Percentiles rank a stretch among this genome's conserved stretches.
Evolutionary conservation across 37 sponge, comb jelly and placozoan species (phyloP).

Genomic region (Dysidea cf. avara): DNA sequence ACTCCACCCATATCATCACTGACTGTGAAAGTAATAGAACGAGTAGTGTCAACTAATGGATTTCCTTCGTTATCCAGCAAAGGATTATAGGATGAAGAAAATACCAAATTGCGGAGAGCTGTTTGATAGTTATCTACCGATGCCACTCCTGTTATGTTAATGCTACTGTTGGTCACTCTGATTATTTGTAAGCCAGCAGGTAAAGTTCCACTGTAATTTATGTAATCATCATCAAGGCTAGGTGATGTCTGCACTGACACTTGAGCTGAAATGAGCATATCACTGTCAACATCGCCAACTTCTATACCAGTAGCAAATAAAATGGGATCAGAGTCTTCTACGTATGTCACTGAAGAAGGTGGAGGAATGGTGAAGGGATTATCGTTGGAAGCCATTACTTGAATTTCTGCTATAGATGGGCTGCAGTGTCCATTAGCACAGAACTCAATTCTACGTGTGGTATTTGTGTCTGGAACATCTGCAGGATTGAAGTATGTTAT

Average conservation of each 20-base stretch:
- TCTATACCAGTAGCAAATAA: conserved; percentile 6
- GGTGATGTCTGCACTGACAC: conserved; percentile 28
- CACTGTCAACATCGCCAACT: conserved; percentile 58
- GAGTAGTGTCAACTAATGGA: conserved; percentile 4
- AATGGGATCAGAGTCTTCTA: conserved; percentile 23
- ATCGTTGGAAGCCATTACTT: conserved; percentile 39
- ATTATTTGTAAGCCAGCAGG: not conserved
- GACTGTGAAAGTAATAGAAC: conserved; percentile 38
- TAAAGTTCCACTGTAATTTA: not conserved
- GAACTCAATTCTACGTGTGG: conserved; percentile 22
- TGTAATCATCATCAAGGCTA: not conserved
- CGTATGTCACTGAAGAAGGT: not conserved
- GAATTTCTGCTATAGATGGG: conserved; percentile 13
- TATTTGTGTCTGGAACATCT: conserved; percentile 13
- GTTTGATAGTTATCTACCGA: conserved; percentile 18
- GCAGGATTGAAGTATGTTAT: conserved; percentile 41
- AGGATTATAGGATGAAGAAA: conserved; percentile 50
- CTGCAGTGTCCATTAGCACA: conserved; percentile 46
- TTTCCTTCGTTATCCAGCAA: conserved; percentile 43
- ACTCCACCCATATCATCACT: conserved; percentile 22
- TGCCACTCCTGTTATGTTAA: conserved; percentile 43
- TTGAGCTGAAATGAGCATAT: conserved; percentile 24
- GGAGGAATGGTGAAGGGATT: conserved; percentile 1
- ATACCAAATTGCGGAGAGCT: conserved; percentile 27
- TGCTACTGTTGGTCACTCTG: conserved; percentile 1